phyloP scores from a whole-genome alignment of 2,888 invertebrate genomes.

The Dicroscelio sp. region DNA sequence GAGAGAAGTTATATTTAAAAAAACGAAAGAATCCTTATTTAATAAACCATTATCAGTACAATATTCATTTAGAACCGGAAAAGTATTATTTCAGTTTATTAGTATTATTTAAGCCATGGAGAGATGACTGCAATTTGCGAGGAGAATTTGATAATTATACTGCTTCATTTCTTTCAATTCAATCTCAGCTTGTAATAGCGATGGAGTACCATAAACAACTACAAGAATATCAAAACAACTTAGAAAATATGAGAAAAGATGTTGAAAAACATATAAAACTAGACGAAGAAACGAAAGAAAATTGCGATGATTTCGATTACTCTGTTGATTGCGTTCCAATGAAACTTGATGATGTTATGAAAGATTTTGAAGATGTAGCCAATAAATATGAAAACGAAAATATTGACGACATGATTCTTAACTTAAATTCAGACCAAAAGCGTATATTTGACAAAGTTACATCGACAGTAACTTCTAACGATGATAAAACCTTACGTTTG shows the following conservation, averaged over 20 bases:
- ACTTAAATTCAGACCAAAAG: conserved; percentile 60
- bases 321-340: conserved; percentile 39
- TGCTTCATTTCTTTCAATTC: conserved; percentile 71
- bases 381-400: conserved; percentile 31
- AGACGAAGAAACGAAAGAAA: background rate
- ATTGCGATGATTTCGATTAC: background rate
- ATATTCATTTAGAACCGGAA: conserved; percentile 61
- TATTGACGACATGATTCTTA: conserved; percentile 66
- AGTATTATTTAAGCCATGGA: conserved; percentile 68
- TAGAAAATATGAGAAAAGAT: background rate
- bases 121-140: conserved; percentile 78
- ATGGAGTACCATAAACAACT: background rate
- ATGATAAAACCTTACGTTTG: conserved; percentile 49
- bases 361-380: background rate
- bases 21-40: conserved; percentile 80
- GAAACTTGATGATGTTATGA: conserved; percentile 50
- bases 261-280: conserved; percentile 33
- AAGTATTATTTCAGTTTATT: conserved; percentile 71
- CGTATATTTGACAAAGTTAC: conserved; percentile 37
- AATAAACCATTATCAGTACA: conserved; percentile 49
- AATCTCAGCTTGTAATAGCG: background rate
- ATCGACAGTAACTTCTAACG: conserved; percentile 60
- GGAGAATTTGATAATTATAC: conserved; percentile 76
- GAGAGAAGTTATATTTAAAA: conserved; percentile 45
- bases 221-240: background rate